phyloP scores from a whole-genome alignment of 2,113 vertebrate species.

The Etia nguti region DNA sequence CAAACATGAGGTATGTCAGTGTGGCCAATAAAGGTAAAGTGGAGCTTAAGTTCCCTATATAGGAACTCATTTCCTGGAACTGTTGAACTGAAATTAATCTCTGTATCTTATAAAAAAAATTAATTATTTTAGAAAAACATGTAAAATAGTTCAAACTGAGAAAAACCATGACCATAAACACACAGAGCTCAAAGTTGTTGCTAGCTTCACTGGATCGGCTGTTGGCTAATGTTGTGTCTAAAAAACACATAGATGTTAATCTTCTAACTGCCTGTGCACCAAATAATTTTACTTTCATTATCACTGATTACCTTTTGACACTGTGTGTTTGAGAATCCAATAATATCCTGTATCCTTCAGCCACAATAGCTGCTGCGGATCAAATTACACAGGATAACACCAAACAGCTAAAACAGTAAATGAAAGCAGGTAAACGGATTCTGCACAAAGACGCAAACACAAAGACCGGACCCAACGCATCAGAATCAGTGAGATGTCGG shows the following conservation, averaged over 20 bases:
- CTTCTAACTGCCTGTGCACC: background rate
- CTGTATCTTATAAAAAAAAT: accelerated
- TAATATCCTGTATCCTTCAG: background rate
- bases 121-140: background rate
- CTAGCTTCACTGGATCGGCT: background rate
- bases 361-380: background rate
- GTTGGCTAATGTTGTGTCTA: background rate
- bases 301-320: background rate
- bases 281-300: background rate
- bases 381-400: background rate
- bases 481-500: no score
- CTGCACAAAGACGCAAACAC: no score
- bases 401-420: no score
- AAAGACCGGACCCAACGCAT: no score
- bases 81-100: background rate
- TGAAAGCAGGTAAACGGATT: no score
- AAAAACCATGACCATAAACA: background rate
- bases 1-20: background rate
- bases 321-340: background rate
- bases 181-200: background rate
- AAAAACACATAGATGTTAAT: accelerated
- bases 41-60: background rate
- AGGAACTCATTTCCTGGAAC: background rate
- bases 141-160: background rate
- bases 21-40: background rate